Conservation (phyloP, 2,888 invertebrate species). For the Hirudinaria manillensis region DNA sequence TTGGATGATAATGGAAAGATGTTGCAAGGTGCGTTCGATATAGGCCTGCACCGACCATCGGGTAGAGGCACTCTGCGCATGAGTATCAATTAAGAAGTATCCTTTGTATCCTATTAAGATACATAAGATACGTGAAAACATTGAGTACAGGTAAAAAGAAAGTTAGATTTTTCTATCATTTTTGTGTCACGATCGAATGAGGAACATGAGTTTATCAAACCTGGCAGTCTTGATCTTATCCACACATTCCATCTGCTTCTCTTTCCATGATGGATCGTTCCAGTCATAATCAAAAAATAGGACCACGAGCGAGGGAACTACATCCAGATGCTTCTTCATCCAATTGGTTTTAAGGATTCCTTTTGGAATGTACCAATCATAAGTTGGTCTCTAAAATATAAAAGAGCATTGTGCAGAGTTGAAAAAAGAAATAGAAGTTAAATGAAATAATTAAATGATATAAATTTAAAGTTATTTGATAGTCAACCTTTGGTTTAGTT, state of each 20-base stretch:
- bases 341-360: constrained; percentile 89
- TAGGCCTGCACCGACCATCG: too few relatives aligned
- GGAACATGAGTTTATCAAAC: constrained; percentile 43
- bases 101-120: too few relatives aligned
- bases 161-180: background rate
- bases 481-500: constrained; percentile 53
- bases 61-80: too few relatives aligned
- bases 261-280: constrained; percentile 89
- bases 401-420: background rate
- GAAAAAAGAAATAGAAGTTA: too few relatives aligned
- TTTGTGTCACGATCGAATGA: background rate
- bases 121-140: background rate
- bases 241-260: constrained; percentile 87
- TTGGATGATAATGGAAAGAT: too few relatives aligned
- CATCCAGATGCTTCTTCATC: constrained; percentile 84
- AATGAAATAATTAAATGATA: too few relatives aligned
- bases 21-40: too few relatives aligned
- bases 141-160: background rate
- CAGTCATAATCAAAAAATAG: constrained; percentile 95
- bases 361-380: constrained; percentile 79
- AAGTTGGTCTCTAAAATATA: constrained; percentile 67
- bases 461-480: too few relatives aligned
- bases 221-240: constrained; percentile 70
- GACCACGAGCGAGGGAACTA: constrained; percentile 85
- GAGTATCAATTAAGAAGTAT: too few relatives aligned